Conservation (phyloP, 2,888 invertebrate species). For the Machimus rusticus region DNA sequence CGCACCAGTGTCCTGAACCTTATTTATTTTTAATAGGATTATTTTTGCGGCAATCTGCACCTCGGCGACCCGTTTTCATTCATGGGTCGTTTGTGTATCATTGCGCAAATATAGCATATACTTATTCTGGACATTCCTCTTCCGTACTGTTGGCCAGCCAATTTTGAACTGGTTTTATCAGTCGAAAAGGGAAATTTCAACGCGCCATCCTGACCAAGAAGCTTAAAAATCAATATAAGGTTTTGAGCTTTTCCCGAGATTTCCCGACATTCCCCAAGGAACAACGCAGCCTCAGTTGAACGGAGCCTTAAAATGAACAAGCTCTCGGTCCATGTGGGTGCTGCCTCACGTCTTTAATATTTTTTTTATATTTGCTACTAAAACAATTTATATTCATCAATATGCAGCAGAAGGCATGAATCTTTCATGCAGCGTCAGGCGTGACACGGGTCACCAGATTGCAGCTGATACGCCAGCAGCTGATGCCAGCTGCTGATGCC, state of each 20-base stretch:
- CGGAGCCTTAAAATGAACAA: background rate
- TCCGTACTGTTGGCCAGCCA: background rate
- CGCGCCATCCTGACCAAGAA: background rate
- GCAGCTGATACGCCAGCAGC: background rate
- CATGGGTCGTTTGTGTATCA: no score
- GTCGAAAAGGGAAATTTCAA: no score
- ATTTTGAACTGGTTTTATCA: background rate
- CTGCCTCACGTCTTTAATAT: background rate
- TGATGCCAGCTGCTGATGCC: background rate
- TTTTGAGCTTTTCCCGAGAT: conserved; percentile 14
- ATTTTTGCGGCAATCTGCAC: background rate
- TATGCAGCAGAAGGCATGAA: conserved; percentile 12
- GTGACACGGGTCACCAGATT: background rate
- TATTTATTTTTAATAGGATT: background rate
- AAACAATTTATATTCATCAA: conserved; percentile 31
- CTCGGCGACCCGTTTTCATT: background rate
- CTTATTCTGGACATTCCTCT: background rate
- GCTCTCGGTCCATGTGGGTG: background rate
- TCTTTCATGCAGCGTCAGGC: conserved; percentile 1
- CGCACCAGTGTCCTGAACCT: background rate
- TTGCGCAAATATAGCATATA: background rate
- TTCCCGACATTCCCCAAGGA: conserved; percentile 2
- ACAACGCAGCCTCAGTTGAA: background rate
- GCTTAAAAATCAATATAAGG: conserved; percentile 18
- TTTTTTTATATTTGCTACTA: background rate